These are phyloP conservation scores for Melieria crassipennis DNA, from an alignment of 2,888 invertebrate species.

Conservation along the genomic window DNA sequence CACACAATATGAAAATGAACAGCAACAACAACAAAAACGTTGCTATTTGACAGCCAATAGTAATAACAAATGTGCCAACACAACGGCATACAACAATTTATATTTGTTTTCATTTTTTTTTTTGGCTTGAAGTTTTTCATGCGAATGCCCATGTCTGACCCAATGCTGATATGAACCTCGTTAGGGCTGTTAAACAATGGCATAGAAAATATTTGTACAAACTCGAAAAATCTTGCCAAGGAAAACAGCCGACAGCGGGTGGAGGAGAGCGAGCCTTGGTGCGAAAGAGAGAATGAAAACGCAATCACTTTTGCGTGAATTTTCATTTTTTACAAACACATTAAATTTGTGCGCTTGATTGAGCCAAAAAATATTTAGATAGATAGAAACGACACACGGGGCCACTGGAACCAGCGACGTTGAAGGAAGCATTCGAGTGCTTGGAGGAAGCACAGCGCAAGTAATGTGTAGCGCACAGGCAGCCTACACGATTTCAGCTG, in stretches of 20 bases:
- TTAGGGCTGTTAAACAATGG: too few relatives aligned
- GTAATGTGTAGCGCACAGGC: too few relatives aligned
- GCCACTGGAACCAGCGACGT: too few relatives aligned
- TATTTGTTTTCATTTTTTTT: neutral
- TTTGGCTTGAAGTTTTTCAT: neutral
- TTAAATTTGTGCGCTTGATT: slow-evolving; percentile 60
- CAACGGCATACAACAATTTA: slow-evolving; percentile 11
- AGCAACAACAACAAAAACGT: slow-evolving; percentile 9
- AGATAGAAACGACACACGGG: neutral
- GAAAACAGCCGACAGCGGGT: neutral
- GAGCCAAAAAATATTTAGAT: slow-evolving; percentile 50
- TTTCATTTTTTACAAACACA: slow-evolving; percentile 46
- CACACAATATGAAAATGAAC: neutral
- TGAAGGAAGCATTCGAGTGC: too few relatives aligned
- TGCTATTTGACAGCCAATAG: neutral
- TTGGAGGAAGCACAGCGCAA: too few relatives aligned
- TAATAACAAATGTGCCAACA: slow-evolving; percentile 8
- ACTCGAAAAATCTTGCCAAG: neutral
- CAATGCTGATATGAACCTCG: slow-evolving; percentile 10
- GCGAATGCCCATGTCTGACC: slow-evolving; percentile 7
- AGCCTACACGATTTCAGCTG: too few relatives aligned
- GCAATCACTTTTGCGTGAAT: neutral
- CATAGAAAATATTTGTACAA: neutral
- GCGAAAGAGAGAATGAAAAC: neutral
- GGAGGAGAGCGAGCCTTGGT: neutral